Conservation (phyloP, 2,888 invertebrate species). For the Limulus polyphemus region DNA sequence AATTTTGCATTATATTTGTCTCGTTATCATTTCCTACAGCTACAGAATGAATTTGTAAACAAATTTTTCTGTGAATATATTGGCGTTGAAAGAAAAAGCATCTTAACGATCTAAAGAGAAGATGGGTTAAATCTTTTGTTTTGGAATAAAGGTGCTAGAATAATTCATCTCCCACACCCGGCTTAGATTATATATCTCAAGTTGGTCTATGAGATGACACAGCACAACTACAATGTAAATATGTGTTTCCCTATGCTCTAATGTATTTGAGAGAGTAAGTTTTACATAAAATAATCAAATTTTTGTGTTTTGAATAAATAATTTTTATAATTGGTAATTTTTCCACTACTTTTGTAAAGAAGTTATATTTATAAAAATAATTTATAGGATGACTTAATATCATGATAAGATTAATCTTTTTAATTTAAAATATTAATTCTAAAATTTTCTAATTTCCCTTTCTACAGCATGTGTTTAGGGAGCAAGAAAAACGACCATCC, state of each 20-base stretch:
- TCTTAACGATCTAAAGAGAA: too few species aligned
- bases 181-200: too few species aligned
- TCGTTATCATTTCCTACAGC: too few species aligned
- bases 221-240: too few species aligned
- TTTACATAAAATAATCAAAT: too few species aligned
- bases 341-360: background rate
- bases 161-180: background rate
- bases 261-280: too few species aligned
- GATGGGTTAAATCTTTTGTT: slow-evolving; percentile 6
- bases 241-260: too few species aligned
- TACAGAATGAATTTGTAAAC: too few species aligned
- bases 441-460: slow-evolving; percentile 8
- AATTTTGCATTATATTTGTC: too few species aligned
- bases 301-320: background rate
- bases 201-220: too few species aligned
- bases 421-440: background rate
- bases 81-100: too few species aligned
- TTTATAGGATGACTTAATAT: background rate
- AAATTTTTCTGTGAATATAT: too few species aligned
- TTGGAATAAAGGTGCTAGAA: slow-evolving; percentile 2
- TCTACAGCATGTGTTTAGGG: slow-evolving; percentile 66
- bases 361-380: background rate
- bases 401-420: background rate
- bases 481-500: slow-evolving; percentile 81
- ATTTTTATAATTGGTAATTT: background rate